phyloP scores from a whole-genome alignment of 2,113 vertebrate species.

The Miniopterus natalensis region DNA sequence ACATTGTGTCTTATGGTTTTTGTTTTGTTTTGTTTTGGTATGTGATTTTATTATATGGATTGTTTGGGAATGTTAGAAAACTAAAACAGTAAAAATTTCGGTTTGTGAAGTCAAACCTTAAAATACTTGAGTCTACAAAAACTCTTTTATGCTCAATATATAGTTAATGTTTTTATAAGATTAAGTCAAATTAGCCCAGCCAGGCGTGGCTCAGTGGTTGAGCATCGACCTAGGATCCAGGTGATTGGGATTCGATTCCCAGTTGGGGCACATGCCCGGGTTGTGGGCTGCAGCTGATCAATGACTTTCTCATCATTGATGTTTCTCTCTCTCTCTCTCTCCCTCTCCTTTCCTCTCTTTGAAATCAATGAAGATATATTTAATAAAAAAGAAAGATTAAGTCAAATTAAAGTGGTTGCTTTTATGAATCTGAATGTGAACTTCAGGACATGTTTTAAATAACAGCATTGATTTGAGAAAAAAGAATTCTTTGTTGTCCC shows the following conservation, averaged over 20 bases:
- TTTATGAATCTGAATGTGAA: constrained; percentile 34
- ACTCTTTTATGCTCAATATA: neutral
- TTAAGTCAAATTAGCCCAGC: neutral
- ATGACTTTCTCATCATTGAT: no score
- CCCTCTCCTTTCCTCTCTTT: no score
- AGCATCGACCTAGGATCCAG: no score
- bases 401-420: neutral
- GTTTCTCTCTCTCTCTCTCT: no score
- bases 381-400: neutral
- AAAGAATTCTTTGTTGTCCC: neutral
- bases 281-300: no score
- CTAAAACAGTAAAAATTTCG: constrained; percentile 12
- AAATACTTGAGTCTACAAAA: constrained; percentile 39
- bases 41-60: neutral
- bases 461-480: neutral
- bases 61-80: constrained; percentile 15
- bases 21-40: constrained; percentile 45
- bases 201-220: no score
- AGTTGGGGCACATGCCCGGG: no score
- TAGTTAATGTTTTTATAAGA: constrained; percentile 24
- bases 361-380: no score
- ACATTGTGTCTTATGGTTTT: neutral
- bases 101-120: constrained; percentile 4
- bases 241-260: no score
- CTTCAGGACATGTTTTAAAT: constrained; percentile 25